Evolutionary conservation across 2,888 invertebrate species (phyloP), one percentile per base, ranked within the genome.

Genomic region (Eilema caniola): DNA sequence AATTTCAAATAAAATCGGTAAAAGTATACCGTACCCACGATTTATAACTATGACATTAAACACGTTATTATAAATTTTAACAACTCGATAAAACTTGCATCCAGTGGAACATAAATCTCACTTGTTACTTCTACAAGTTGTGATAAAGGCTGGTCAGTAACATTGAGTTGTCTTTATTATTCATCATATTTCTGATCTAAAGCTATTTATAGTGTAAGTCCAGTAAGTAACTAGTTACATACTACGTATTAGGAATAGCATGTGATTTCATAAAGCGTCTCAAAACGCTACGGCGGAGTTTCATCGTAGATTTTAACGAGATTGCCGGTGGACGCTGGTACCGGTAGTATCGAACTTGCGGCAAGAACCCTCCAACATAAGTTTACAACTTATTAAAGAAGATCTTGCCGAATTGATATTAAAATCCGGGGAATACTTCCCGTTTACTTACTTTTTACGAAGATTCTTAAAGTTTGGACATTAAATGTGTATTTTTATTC

Each of bases 321-420:
- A 94, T 95, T 93, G 93, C 90, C 87, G 84, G 86, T 87, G 88
- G 90, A 88, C 90, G 89, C 89, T 88, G 85, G 83, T 86, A 84
- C 88, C 85, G 76, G 86, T 86, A 85, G 86, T 87, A 87, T 89
- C 89, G 87, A 91, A 92, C 89, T 92, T 85, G 86, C 88, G 86
- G 88, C 83, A 85, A 86, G 89, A 88, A 86, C 90, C 88, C 89
- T 90, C 90, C 86, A 86, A 90, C 89, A 88, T 89, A 92, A 94
- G 90, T 94, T 93, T 91, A 90, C 89, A 92, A 93, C 90, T 93
- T 94, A 92, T 93, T 91, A 92, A 88, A 90, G 85, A 85, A 90
- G 88, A 91, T 91, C 86, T 88, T 85, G 85, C 84, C 86, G 87
- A 91, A 92, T 90, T 89, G 86, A 91, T 90, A 90, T 90, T 88